Conservation (phyloP, 2,888 invertebrate species). For the Lochmaea crataegi region DNA sequence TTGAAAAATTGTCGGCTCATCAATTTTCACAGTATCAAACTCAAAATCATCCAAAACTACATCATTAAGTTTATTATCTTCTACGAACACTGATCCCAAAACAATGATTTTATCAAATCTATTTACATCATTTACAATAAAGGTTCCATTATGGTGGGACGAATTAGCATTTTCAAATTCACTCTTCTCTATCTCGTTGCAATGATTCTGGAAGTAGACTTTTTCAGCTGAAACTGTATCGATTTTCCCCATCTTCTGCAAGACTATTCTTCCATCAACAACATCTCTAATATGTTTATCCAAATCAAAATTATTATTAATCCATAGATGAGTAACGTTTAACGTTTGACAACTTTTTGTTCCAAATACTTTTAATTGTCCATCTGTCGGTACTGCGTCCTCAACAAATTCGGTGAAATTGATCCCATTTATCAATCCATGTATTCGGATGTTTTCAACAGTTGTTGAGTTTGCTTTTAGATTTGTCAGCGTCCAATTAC, state of each 20-base stretch:
- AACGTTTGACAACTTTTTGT: constrained; percentile 56
- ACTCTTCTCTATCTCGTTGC: constrained; percentile 63
- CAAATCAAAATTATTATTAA: constrained; percentile 44
- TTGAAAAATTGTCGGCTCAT: constrained; percentile 60
- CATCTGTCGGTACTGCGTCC: constrained; percentile 56
- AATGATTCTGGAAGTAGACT: constrained; percentile 61
- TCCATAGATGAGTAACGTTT: constrained; percentile 51
- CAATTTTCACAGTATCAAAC: constrained; percentile 60
- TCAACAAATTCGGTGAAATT: constrained; percentile 55
- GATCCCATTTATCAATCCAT: constrained; percentile 53
- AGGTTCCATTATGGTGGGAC: constrained; percentile 60
- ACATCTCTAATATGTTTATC: constrained; percentile 31
- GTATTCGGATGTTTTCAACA: constrained; percentile 43
- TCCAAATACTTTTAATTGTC: constrained; percentile 46
- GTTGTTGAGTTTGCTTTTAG: constrained; percentile 44
- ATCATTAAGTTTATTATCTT: constrained; percentile 62
- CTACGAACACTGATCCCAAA: constrained; percentile 57
- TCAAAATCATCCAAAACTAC: constrained; percentile 59
- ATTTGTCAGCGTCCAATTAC: constrained; percentile 45
- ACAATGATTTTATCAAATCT: constrained; percentile 58
- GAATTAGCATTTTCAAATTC: constrained; percentile 65
- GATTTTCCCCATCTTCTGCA: constrained; percentile 9
- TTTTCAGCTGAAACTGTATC: constrained; percentile 56
- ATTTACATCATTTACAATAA: constrained; percentile 55
- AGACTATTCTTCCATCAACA: constrained; percentile 25